These are phyloP conservation scores for Hylomyscus alleni DNA, from an alignment of 2,797 vertebrate genomes.

Conservation along the genomic window DNA sequence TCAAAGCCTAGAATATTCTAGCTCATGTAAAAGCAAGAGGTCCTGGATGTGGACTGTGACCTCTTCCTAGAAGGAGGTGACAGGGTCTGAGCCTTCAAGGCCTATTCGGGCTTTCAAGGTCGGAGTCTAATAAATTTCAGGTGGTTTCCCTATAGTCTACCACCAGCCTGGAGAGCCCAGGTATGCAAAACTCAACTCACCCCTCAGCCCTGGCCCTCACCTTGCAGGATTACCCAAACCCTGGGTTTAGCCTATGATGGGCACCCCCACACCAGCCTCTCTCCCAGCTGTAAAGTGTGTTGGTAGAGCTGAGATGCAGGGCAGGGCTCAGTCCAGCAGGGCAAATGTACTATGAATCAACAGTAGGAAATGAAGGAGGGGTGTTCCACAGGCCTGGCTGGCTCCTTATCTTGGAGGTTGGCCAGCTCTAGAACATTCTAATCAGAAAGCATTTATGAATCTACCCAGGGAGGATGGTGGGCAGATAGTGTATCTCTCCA, in stretches of 20 bases:
- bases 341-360: fast-evolving
- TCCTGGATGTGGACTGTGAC: neutral
- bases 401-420: neutral
- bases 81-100: neutral
- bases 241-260: too few relatives aligned
- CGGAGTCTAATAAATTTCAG: neutral
- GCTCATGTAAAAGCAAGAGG: neutral
- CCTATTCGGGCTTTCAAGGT: neutral
- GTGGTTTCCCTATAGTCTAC: neutral
- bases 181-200: neutral
- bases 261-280: fast-evolving
- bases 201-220: fast-evolving
- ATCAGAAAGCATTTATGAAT: neutral
- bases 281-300: too few relatives aligned
- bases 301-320: too few relatives aligned
- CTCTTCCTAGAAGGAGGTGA: neutral
- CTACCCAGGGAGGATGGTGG: neutral
- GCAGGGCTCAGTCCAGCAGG: neutral
- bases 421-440: neutral
- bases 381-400: neutral
- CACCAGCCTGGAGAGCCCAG: neutral
- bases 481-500: neutral
- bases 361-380: neutral
- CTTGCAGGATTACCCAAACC: too few relatives aligned
- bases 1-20: neutral